Conservation (phyloP, 2,888 invertebrate species). For the Bugulina stolonifera region DNA sequence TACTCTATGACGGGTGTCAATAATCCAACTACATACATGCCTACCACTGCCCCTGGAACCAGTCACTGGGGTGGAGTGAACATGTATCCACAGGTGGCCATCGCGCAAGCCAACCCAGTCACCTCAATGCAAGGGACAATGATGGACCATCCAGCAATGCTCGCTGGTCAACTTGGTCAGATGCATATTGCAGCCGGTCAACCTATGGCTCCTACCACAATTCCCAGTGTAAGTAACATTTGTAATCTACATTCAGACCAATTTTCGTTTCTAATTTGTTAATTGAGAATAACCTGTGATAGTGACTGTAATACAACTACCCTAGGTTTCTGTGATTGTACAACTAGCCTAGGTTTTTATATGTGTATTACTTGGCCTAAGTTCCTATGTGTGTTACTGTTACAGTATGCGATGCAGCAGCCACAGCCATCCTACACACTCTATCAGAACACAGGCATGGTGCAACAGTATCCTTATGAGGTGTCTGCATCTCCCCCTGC, state of each 20-base stretch:
- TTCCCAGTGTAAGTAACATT: too few species aligned
- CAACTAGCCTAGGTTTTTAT: neutral
- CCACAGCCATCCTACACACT: neutral
- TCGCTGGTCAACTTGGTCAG: conserved; percentile 18
- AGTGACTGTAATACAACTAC: neutral
- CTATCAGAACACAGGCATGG: neutral
- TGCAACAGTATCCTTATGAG: neutral
- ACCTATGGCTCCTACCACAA: too few species aligned
- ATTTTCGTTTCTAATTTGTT: too few species aligned
- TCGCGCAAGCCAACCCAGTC: neutral
- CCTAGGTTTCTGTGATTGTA: neutral
- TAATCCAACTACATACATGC: neutral
- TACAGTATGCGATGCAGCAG: conserved; percentile 14
- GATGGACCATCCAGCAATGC: neutral
- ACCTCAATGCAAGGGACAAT: conserved; percentile 7
- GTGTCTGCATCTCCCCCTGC: neutral
- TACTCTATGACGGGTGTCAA: neutral
- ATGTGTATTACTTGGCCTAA: neutral
- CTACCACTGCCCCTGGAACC: conserved; percentile 3
- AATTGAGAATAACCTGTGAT: too few species aligned
- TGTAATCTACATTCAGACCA: too few species aligned
- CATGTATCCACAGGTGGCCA: neutral
- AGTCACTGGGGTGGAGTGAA: conserved; percentile 5
- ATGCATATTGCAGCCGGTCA: conserved; percentile 12
- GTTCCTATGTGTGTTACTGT: neutral